phyloP scores from a whole-genome alignment of 2,113 vertebrate species.

The Perca flavescens region DNA sequence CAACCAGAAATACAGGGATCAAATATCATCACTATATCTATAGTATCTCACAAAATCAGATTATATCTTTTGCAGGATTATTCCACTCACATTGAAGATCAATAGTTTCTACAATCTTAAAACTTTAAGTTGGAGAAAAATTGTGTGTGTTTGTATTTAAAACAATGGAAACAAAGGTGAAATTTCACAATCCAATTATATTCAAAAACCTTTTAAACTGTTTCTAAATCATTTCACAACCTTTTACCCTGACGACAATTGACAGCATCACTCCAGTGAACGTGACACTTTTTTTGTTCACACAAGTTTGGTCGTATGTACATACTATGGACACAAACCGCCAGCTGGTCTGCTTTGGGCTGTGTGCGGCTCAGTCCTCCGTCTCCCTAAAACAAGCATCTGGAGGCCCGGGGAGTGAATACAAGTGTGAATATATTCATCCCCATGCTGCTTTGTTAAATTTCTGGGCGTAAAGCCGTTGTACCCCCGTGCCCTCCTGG shows the following conservation, averaged over 20 bases:
- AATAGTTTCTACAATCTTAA: constrained; percentile 1
- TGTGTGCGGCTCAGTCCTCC: constrained; percentile 29
- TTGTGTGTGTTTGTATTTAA: neutral
- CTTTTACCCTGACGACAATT: constrained; percentile 10
- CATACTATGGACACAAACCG: constrained; percentile 29
- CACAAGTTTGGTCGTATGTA: constrained; percentile 33
- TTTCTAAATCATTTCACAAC: constrained; percentile 9
- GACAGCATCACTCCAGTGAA: constrained; percentile 53
- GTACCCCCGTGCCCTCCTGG: constrained; percentile 69
- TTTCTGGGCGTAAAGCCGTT: constrained; percentile 72
- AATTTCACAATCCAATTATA: neutral
- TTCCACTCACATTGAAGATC: neutral
- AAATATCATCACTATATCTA: no score
- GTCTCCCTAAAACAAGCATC: constrained; percentile 76
- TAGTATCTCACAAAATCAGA: neutral
- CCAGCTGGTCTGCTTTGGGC: constrained; percentile 67
- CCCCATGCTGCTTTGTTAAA: constrained; percentile 81
- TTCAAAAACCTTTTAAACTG: neutral
- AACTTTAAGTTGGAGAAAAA: neutral
- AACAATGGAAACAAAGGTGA: neutral
- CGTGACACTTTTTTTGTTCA: constrained; percentile 50
- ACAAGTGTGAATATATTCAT: constrained; percentile 82
- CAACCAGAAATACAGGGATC: no score
- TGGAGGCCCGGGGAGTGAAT: constrained; percentile 74
- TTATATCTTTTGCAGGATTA: neutral